Evolutionary conservation across 2,888 invertebrate genomes (phyloP).

Genomic region (Phyto melanocephala): DNA sequence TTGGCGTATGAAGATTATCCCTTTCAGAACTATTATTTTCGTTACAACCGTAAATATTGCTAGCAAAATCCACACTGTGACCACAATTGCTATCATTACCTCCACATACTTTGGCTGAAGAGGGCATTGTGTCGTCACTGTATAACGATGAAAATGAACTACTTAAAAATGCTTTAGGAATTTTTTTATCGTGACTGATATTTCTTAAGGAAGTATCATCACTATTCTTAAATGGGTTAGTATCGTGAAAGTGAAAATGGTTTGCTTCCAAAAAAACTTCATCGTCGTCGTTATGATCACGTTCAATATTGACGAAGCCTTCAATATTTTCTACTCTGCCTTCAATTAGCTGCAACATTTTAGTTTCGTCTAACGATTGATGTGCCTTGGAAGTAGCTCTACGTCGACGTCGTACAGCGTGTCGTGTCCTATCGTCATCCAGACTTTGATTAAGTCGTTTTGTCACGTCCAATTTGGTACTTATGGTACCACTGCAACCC

Average conservation of each 20-base stretch:
- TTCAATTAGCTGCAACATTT: constrained; percentile 76
- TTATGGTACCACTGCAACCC: constrained; percentile 64
- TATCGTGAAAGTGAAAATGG: constrained; percentile 74
- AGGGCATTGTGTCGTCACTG: neutral
- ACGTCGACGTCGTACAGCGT: constrained; percentile 69
- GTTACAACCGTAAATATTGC: neutral
- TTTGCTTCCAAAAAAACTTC: constrained; percentile 70
- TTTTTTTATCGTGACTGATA: constrained; percentile 12
- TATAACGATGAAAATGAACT: constrained; percentile 68
- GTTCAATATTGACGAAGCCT: constrained; percentile 53
- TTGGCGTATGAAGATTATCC: constrained; percentile 57
- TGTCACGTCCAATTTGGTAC: constrained; percentile 80
- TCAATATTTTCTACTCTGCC: constrained; percentile 65
- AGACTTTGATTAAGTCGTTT: constrained; percentile 87
- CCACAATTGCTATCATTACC: constrained; percentile 53
- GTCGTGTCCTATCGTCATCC: constrained; percentile 83
- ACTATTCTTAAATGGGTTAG: constrained; percentile 75
- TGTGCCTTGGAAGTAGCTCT: constrained; percentile 82
- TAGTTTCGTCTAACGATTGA: constrained; percentile 85
- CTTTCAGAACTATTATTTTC: neutral
- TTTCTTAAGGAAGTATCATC: constrained; percentile 69
- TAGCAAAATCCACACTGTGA: neutral
- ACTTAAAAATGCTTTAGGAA: constrained; percentile 66
- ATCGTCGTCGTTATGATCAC: constrained; percentile 67
- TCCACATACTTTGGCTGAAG: neutral